Evolutionary conservation across 1,140 invertebrate genomes (phyloP).

Genomic region (Diorhabda carinulata): DNA sequence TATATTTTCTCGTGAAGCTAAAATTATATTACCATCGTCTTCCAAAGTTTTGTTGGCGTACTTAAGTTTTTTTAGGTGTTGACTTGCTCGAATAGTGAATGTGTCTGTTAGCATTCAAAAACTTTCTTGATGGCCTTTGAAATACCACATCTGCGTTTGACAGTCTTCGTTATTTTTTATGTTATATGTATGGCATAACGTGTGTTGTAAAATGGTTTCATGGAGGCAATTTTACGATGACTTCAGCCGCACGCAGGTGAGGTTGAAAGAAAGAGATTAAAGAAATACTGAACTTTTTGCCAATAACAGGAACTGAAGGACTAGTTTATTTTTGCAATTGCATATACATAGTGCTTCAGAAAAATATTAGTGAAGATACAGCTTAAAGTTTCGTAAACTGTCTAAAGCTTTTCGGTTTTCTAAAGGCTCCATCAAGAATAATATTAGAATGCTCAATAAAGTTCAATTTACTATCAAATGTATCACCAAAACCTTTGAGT

Average conservation of each 20-base stretch:
- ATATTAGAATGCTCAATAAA: too few species aligned
- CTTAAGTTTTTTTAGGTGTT: background rate
- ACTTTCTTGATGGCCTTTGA: background rate
- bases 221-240: background rate
- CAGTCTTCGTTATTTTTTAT: conserved; percentile 2
- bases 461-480: too few species aligned
- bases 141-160: background rate
- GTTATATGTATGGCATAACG: background rate
- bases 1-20: too few species aligned
- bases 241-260: background rate
- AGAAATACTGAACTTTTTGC: background rate
- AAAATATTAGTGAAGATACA: too few species aligned
- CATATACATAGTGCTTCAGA: too few species aligned
- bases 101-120: background rate
- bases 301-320: background rate
- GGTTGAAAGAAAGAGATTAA: conserved; percentile 1
- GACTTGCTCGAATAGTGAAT: conserved; percentile 2
- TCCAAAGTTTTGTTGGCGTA: background rate
- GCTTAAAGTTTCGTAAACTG: too few species aligned
- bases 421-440: too few species aligned
- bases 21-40: too few species aligned
- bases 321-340: background rate
- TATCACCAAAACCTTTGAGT: too few species aligned
- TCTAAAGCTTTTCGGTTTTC: too few species aligned
- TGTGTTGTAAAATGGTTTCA: conserved; percentile 1